These are phyloP conservation scores for Gymnoscopelus braueri DNA, from an alignment of 2,797 vertebrate genomes.

Conservation along the genomic window DNA sequence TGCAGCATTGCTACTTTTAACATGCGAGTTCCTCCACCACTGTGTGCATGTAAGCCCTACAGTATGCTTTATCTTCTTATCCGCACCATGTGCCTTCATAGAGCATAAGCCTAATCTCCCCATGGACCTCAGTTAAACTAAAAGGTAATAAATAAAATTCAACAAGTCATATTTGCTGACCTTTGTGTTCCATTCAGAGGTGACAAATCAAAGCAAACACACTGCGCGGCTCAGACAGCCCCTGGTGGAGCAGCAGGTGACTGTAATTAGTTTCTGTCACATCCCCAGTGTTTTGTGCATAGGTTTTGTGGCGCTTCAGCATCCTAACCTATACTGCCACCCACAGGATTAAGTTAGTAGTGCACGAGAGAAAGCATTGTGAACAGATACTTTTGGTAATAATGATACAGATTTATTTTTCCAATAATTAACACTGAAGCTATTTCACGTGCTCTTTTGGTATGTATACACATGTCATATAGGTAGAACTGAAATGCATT, in stretches of 20 bases:
- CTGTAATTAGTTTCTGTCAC: slow-evolving; percentile 39
- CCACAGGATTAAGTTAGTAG: slow-evolving; percentile 55
- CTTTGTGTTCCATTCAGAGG: slow-evolving; percentile 1
- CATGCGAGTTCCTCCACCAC: too few relatives aligned
- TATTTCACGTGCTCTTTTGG: neutral
- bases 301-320: slow-evolving; percentile 36
- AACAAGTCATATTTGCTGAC: too few relatives aligned
- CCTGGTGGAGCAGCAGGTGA: slow-evolving; percentile 77
- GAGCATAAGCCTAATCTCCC: too few relatives aligned
- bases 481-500: neutral
- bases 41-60: too few relatives aligned
- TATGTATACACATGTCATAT: neutral
- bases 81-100: too few relatives aligned
- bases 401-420: neutral
- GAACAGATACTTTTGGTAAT: slow-evolving; percentile 1
- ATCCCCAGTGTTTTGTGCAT: neutral
- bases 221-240: slow-evolving; percentile 74
- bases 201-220: slow-evolving; percentile 44
- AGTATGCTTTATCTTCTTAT: too few relatives aligned
- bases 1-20: too few relatives aligned
- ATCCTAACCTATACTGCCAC: slow-evolving; percentile 65
- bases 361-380: too few relatives aligned
- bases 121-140: too few relatives aligned
- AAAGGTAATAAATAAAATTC: too few relatives aligned
- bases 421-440: neutral